Percentiles rank a stretch among this genome's conserved stretches.
These are phyloP conservation scores for Bufo bufo DNA, from an alignment of 2,113 vertebrate genomes.

Conservation along the genomic window DNA sequence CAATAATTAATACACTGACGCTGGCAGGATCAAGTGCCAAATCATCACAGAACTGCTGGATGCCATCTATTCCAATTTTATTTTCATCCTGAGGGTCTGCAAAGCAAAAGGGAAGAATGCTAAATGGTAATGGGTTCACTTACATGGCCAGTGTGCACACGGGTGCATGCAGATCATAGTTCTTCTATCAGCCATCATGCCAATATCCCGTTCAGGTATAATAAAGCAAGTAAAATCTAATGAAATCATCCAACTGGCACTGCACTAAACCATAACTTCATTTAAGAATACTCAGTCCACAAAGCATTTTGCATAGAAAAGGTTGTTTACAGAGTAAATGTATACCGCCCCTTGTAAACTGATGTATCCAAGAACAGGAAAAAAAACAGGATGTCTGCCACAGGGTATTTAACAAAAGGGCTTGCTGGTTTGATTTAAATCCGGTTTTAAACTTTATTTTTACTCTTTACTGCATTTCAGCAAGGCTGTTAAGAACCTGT, in stretches of 20 bases:
- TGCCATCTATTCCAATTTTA: constrained; percentile 87
- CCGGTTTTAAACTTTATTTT: no score
- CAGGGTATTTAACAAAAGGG: no score
- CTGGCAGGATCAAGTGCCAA: constrained; percentile 83
- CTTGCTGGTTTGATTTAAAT: no score
- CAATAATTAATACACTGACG: constrained; percentile 83
- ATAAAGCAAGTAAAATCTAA: background rate
- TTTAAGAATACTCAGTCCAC: no score
- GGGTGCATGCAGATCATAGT: background rate
- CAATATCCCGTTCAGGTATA: background rate
- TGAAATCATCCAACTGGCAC: background rate
- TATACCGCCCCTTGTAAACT: no score
- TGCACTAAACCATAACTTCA: background rate
- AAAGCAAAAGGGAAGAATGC: constrained; percentile 59
- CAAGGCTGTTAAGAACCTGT: no score
- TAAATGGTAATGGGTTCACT: background rate
- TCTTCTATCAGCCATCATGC: background rate
- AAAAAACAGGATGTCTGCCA: no score
- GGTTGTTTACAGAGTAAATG: no score
- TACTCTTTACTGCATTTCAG: no score
- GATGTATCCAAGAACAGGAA: no score
- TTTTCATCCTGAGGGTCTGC: constrained; percentile 89
- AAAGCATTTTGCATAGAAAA: no score
- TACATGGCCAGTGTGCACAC: background rate
- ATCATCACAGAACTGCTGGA: constrained; percentile 86